Evolutionary conservation across 2,797 vertebrate species (phyloP), one percentile per base, ranked within the genome.

Genomic region (Meda fulgida): DNA sequence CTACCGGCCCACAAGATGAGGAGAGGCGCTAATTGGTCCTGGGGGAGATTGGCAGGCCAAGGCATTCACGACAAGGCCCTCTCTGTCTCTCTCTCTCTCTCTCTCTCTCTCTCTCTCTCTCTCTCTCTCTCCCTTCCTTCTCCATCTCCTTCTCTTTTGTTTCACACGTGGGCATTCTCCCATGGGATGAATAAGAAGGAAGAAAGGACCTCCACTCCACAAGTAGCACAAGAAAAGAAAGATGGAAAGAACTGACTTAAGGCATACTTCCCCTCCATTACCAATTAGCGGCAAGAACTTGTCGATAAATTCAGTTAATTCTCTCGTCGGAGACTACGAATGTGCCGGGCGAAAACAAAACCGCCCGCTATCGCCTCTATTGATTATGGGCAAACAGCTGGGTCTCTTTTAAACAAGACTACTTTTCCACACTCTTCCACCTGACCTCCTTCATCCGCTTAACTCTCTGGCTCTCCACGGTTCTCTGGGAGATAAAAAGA

Each of bases 21-120:
- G 95, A 96, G 91, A 94, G 93, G 93, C 93, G 94, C 96, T 98
- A 98, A 97, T 98, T 97, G 97, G 97, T 97, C 97, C 96, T 96
- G 89, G 75, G 97, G 97, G 97, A 98, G 93, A 94, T 94, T 94
- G 95, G 93, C 95, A 96, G 96, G 95, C 95, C 91, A 94, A 93
- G 43, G 90, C 94, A 96, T 96, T 97, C 96, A 96, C 96, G 93
- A 93, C 94, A 95, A 90, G 91, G 91, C 94, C 84, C 90, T 88
- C 88, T 94, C 95, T 95, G 95, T 96, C 85, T 87, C 63, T 86
- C 81, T 38, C 73, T 86, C 76, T 78, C 84, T 86, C 85, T 66
- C 81, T 66, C 84, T 43, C 78, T 34, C 58, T 60, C 73, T 86
- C 76, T 96, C 85, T 87, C 63, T 86, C 81, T 38, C 73, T 86